Evolutionary conservation across 2,113 vertebrate species (phyloP).

Genomic region (Myotis lucifugus): DNA sequence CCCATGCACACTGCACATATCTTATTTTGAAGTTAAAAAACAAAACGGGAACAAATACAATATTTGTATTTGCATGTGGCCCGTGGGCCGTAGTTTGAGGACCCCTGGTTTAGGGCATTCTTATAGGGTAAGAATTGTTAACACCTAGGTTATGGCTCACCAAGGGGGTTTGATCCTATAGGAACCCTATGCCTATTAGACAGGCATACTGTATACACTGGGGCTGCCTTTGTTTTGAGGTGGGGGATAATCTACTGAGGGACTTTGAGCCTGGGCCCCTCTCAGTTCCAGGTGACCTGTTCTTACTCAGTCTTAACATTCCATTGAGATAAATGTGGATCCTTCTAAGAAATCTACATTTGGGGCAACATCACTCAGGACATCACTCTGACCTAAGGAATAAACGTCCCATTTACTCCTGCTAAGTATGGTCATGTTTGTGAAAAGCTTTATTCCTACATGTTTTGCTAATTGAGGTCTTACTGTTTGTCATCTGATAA

Average conservation of each 20-base stretch:
- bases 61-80: no score
- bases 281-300: not conserved
- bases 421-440: not conserved
- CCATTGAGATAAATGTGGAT: not conserved
- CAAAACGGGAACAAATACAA: no score
- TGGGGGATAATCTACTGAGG: not conserved
- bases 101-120: not conserved
- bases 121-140: not conserved
- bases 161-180: not conserved
- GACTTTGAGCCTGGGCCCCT: not conserved
- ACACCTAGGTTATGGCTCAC: not conserved
- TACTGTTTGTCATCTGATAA: constrained; percentile 20
- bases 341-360: not conserved
- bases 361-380: not conserved
- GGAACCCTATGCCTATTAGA: not conserved
- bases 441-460: constrained; percentile 16
- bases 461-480: constrained; percentile 9
- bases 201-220: not conserved
- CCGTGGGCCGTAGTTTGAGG: no score
- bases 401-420: not conserved
- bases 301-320: not conserved
- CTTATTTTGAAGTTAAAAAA: no score
- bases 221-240: not conserved
- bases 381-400: not conserved
- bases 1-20: no score